Evolutionary conservation across 1,140 invertebrate species (phyloP).

Genomic region (Whitmania pigra): DNA sequence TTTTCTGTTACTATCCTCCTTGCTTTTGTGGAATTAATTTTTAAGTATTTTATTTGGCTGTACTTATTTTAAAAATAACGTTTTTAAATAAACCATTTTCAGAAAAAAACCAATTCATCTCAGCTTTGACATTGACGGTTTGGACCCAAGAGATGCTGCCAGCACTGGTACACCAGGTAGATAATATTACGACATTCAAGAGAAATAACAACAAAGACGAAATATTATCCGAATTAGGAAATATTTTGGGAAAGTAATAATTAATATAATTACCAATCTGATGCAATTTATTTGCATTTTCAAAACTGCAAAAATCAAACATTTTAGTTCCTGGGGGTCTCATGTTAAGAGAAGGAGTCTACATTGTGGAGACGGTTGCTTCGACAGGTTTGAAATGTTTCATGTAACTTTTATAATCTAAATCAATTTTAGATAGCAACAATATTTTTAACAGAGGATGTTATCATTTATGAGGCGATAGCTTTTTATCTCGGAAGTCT

Average conservation of each 20-base stretch:
- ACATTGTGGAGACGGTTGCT: constrained; percentile 63
- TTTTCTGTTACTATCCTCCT: not conserved
- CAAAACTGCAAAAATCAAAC: not conserved
- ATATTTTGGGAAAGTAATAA: too few species aligned
- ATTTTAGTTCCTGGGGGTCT: constrained; percentile 66
- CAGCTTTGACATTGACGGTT: constrained; percentile 80
- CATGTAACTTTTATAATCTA: not conserved
- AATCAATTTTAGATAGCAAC: too few species aligned
- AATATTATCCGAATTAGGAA: too few species aligned
- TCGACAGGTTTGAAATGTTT: constrained; percentile 48
- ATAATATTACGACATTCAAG: not conserved
- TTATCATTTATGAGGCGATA: too few species aligned
- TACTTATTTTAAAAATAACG: too few species aligned
- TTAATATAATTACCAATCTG: too few species aligned
- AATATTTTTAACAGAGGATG: not conserved
- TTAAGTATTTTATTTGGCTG: too few species aligned
- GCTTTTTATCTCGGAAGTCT: too few species aligned
- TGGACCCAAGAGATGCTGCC: constrained; percentile 69
- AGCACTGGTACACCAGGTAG: constrained; percentile 65
- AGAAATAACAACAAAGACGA: not conserved
- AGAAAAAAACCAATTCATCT: constrained; percentile 59
- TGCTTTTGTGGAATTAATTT: too few species aligned
- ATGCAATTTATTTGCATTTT: too few species aligned
- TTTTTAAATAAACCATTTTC: not conserved
- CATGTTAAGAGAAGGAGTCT: constrained; percentile 68